Evolutionary conservation across 2,113 vertebrate species (phyloP).

Genomic region (Willisornis vidua): DNA sequence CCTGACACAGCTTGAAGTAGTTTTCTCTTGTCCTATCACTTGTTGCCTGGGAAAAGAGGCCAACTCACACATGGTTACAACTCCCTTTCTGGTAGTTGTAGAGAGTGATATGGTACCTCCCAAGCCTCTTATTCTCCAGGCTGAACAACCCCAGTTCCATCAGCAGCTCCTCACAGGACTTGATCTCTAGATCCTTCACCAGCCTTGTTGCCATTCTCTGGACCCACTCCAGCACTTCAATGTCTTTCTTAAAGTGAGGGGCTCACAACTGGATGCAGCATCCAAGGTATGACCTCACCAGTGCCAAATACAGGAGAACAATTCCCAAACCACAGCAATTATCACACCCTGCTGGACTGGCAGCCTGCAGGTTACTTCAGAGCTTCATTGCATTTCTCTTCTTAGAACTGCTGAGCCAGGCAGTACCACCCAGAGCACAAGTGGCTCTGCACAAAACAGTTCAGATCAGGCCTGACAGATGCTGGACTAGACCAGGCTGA

Average conservation of each 20-base stretch:
- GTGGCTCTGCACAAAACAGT: background rate
- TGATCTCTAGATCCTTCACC: background rate
- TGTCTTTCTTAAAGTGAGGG: background rate
- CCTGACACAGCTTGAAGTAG: background rate
- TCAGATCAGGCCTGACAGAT: background rate
- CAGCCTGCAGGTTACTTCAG: background rate
- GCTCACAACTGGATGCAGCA: background rate
- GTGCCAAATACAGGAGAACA: background rate
- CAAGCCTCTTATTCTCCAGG: background rate
- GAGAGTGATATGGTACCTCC: background rate
- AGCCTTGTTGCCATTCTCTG: background rate
- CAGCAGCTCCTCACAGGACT: background rate
- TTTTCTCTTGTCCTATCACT: background rate
- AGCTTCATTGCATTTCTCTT: background rate
- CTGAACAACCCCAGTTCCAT: background rate
- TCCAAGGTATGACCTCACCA: background rate
- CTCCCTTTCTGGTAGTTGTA: background rate
- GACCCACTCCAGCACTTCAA: background rate
- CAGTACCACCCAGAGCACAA: background rate
- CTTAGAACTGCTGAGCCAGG: too few species aligned
- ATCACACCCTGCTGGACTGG: background rate
- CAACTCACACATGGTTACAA: background rate
- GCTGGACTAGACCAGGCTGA: background rate
- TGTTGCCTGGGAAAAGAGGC: background rate
- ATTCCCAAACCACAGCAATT: background rate